These are phyloP conservation scores for Schizaphis graminum DNA, from an alignment of 2,888 invertebrate species.

Conservation along the genomic window DNA sequence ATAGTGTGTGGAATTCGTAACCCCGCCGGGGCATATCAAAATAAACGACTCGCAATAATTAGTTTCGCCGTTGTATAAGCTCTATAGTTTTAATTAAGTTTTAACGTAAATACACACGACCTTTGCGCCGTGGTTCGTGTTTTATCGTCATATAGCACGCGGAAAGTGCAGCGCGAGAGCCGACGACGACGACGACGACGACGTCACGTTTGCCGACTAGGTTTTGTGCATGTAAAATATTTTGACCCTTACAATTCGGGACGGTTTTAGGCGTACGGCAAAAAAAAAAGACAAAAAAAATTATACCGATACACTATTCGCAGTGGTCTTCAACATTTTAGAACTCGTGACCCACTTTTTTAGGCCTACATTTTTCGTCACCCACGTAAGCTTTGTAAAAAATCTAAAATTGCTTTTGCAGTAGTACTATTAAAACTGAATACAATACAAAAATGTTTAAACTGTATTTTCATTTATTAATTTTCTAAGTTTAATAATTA, in stretches of 20 bases:
- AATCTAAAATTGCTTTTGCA: no score
- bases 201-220: neutral
- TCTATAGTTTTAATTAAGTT: constrained; percentile 47
- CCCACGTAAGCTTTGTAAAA: no score
- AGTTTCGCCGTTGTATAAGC: constrained; percentile 6
- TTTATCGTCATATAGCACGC: constrained; percentile 17
- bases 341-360: no score
- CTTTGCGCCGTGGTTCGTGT: neutral
- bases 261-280: neutral
- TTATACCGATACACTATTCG: neutral
- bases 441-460: no score
- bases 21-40: constrained; percentile 31
- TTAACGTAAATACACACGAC: constrained; percentile 9
- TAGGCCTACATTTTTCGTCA: no score
- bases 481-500: no score
- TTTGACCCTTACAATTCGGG: neutral
- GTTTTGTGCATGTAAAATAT: neutral
- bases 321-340: no score
- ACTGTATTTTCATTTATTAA: no score
- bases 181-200: neutral
- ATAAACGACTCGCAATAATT: constrained; percentile 44
- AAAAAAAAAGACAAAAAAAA: neutral
- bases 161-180: neutral
- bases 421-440: no score
- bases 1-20: neutral